These are phyloP conservation scores for Scortum barcoo DNA, from an alignment of 2,113 vertebrate species.

Conservation along the genomic window DNA sequence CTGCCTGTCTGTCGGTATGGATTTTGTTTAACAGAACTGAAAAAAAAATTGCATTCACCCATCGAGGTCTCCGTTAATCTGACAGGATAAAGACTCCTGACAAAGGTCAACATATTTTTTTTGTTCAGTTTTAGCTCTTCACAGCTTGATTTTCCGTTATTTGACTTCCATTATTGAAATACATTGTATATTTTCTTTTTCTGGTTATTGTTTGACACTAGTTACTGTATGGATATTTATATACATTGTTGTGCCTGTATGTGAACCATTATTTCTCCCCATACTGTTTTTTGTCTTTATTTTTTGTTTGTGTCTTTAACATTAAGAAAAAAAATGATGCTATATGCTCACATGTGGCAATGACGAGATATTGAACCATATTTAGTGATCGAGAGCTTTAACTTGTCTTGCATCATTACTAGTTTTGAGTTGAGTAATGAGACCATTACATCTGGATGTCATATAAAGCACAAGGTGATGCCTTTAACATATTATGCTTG, in stretches of 20 bases:
- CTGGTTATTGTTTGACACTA: conserved; percentile 29
- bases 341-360: conserved; percentile 31
- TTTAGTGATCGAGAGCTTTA: conserved; percentile 66
- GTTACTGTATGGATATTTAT: conserved; percentile 52
- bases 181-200: conserved; percentile 21
- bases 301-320: conserved; percentile 34
- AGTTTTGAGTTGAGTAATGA: conserved; percentile 52
- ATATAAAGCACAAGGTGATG: conserved; percentile 69
- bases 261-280: conserved; percentile 20
- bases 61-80: conserved; percentile 20
- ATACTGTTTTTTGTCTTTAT: neutral
- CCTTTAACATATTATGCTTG: conserved; percentile 56
- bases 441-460: conserved; percentile 37
- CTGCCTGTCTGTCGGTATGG: conserved; percentile 10
- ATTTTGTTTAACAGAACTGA: conserved; percentile 32
- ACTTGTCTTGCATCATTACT: conserved; percentile 38
- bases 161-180: conserved; percentile 38
- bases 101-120: conserved; percentile 44
- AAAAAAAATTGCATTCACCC: conserved; percentile 31
- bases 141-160: conserved; percentile 35
- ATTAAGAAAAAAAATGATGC: conserved; percentile 21
- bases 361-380: conserved; percentile 18
- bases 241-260: conserved; percentile 48
- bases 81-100: conserved; percentile 37
- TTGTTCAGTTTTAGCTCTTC: conserved; percentile 5